Percentiles rank a stretch among this genome's conserved stretches.
phyloP scores from a whole-genome alignment of 2,888 invertebrate species.

The Aphodius granarius region DNA sequence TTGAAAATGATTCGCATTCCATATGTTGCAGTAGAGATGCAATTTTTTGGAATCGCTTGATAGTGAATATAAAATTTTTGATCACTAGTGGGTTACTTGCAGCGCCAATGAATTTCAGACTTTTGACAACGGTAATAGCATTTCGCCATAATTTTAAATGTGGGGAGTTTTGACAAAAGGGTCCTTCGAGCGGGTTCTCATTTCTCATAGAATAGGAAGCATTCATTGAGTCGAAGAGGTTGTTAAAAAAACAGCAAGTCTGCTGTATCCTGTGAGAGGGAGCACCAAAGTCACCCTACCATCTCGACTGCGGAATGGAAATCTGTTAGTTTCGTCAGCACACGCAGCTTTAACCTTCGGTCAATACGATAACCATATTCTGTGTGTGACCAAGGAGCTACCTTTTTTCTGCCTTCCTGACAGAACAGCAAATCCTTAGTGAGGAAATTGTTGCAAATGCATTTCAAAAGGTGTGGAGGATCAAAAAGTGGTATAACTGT shows the following conservation, averaged over 20 bases:
- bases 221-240: constrained; percentile 6
- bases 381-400: constrained; percentile 27
- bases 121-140: not conserved
- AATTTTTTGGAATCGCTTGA: too few species aligned
- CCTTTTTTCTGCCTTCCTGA: not conserved
- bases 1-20: not conserved
- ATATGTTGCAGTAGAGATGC: too few species aligned
- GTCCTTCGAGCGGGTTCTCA: not conserved
- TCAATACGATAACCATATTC: constrained; percentile 28
- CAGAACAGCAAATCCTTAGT: constrained; percentile 24
- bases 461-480: constrained; percentile 26
- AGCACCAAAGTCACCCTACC: not conserved
- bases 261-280: constrained; percentile 4
- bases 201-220: not conserved
- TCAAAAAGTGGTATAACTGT: constrained; percentile 18
- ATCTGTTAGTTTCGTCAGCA: constrained; percentile 31
- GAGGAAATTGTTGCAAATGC: constrained; percentile 29
- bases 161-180: not conserved
- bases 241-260: not conserved
- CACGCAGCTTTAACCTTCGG: constrained; percentile 20
- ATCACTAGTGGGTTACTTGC: too few species aligned
- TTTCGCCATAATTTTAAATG: not conserved
- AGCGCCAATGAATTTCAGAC: too few species aligned
- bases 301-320: constrained; percentile 15
- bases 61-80: too few species aligned